Conservation (phyloP, 2,888 invertebrate species). For the Acleris holmiana region DNA sequence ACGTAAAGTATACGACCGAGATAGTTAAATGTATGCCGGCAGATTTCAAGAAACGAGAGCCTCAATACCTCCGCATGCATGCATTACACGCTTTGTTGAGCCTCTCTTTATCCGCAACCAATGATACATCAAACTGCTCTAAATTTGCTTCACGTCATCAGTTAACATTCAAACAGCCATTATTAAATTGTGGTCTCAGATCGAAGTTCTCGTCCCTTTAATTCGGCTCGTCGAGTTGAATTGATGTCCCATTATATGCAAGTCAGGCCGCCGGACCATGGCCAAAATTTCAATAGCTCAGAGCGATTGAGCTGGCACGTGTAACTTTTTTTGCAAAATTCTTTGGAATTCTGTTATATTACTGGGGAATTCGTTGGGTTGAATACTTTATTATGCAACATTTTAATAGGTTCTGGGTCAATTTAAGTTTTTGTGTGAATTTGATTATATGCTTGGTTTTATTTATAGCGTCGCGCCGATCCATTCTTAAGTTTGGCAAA, state of each 20-base stretch:
- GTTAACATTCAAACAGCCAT: constrained; percentile 21
- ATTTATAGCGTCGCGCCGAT: constrained; percentile 44
- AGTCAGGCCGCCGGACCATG: constrained; percentile 64
- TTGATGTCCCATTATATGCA: constrained; percentile 76
- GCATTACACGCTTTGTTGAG: constrained; percentile 39
- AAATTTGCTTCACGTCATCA: constrained; percentile 22
- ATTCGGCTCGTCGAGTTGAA: constrained; percentile 61
- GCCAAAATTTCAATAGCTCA: constrained; percentile 80
- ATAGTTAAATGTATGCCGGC: constrained; percentile 57
- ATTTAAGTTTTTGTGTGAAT: constrained; percentile 29
- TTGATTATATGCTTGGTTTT: constrained; percentile 48
- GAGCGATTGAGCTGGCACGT: constrained; percentile 77
- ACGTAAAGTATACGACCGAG: constrained; percentile 54
- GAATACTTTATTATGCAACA: constrained; percentile 80
- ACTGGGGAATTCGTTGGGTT: constrained; percentile 67
- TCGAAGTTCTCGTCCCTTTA: constrained; percentile 50
- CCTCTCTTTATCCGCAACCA: not conserved
- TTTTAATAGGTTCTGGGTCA: constrained; percentile 46
- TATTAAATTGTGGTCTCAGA: constrained; percentile 29
- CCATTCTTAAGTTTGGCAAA: constrained; percentile 49
- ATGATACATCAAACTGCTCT: constrained; percentile 15
- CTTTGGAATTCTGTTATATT: constrained; percentile 72
- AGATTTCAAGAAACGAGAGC: constrained; percentile 45
- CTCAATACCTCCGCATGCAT: constrained; percentile 44
- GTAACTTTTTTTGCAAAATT: constrained; percentile 81